Conservation (phyloP, 2,888 invertebrate species). For the Volucella bombylans region DNA sequence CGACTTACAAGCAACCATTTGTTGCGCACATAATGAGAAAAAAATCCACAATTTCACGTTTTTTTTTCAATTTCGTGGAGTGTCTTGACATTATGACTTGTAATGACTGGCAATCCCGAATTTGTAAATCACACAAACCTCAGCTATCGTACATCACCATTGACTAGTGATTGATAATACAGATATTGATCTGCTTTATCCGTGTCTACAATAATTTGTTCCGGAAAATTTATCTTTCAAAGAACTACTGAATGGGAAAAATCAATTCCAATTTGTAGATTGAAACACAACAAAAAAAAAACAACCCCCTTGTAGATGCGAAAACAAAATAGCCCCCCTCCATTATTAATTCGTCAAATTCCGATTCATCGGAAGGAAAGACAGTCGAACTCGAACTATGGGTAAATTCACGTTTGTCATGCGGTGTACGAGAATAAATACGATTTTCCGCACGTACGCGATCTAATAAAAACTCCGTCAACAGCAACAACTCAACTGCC, state of each 20-base stretch:
- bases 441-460: conserved; percentile 48
- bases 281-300: conserved; percentile 53
- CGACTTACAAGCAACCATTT: too few relatives aligned
- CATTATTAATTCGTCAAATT: conserved; percentile 58
- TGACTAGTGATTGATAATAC: too few relatives aligned
- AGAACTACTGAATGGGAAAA: conserved; percentile 11
- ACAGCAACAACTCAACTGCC: conserved; percentile 20
- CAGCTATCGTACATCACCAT: too few relatives aligned
- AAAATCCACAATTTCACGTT: too few relatives aligned
- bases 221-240: conserved; percentile 21
- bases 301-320: conserved; percentile 40
- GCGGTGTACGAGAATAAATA: conserved; percentile 13
- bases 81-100: too few relatives aligned
- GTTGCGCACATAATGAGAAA: too few relatives aligned
- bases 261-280: conserved; percentile 29
- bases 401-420: conserved; percentile 63
- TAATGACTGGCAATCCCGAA: too few relatives aligned
- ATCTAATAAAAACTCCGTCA: conserved; percentile 47
- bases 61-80: too few relatives aligned
- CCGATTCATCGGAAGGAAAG: conserved; percentile 63
- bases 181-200: too few relatives aligned
- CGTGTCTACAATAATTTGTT: too few relatives aligned
- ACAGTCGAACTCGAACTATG: conserved; percentile 36
- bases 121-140: too few relatives aligned
- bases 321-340: conserved; percentile 35